These are phyloP conservation scores for Lochmaea crataegi DNA, from an alignment of 2,888 invertebrate species.

Conservation along the genomic window DNA sequence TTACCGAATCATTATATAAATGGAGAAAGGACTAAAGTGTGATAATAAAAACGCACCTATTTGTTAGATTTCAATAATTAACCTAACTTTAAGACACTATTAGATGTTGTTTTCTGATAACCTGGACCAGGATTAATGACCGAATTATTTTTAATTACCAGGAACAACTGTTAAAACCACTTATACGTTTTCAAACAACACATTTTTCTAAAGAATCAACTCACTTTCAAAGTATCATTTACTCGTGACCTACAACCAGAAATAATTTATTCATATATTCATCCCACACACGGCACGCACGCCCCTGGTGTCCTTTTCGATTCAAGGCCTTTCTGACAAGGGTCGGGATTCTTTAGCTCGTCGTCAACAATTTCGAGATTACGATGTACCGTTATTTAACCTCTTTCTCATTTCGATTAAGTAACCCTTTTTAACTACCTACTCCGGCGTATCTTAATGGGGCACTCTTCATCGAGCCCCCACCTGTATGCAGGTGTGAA, in stretches of 20 bases:
- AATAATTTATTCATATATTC: constrained; percentile 2
- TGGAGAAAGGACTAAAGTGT: no score
- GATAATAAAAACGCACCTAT: no score
- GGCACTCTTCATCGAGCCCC: constrained; percentile 22
- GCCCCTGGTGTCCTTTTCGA: constrained; percentile 23
- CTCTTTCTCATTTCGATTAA: constrained; percentile 46
- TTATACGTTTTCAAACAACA: no score
- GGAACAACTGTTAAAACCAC: no score
- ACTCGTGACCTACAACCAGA: background rate
- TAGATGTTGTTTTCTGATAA: no score
- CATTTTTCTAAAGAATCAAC: no score
- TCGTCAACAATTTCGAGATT: constrained; percentile 50
- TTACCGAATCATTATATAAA: no score
- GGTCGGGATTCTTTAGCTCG: constrained; percentile 47
- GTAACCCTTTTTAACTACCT: constrained; percentile 42
- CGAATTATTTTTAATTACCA: no score
- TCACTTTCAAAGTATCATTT: no score
- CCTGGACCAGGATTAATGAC: no score
- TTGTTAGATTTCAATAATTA: no score
- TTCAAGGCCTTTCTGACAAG: constrained; percentile 40
- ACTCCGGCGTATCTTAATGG: constrained; percentile 40
- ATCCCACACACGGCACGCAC: background rate
- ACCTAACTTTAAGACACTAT: no score
- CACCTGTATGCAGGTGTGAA: constrained; percentile 44
- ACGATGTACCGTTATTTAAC: constrained; percentile 52